Conservation (phyloP, 2,888 invertebrate species). For the Tromatobia lineatoria region DNA sequence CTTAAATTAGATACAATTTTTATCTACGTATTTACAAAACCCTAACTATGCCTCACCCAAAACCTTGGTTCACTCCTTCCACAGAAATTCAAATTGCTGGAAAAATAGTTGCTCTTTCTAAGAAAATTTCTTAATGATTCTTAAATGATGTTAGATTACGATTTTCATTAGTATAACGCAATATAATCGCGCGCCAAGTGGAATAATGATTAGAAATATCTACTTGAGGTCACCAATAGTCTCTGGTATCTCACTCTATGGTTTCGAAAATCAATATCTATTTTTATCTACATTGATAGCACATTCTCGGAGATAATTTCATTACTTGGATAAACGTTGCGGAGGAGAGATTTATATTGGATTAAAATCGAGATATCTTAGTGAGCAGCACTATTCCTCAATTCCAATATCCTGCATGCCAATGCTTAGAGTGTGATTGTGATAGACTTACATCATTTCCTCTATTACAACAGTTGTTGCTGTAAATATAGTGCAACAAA, state of each 20-base stretch:
- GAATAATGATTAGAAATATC: slow-evolving; percentile 2
- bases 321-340: slow-evolving; percentile 5
- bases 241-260: slow-evolving; percentile 18
- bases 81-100: slow-evolving; percentile 1
- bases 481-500: slow-evolving; percentile 44
- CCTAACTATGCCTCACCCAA: slow-evolving; percentile 32
- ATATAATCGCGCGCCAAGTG: slow-evolving; percentile 2
- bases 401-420: slow-evolving; percentile 79
- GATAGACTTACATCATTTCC: slow-evolving; percentile 78
- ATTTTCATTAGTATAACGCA: slow-evolving; percentile 23
- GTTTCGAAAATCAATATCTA: slow-evolving; percentile 53
- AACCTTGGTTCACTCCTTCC: background rate
- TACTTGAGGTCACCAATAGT: background rate
- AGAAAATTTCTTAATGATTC: slow-evolving; percentile 4
- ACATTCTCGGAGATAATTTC: slow-evolving; percentile 25
- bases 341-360: background rate
- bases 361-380: slow-evolving; percentile 18
- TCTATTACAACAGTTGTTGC: slow-evolving; percentile 52
- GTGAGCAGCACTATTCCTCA: slow-evolving; percentile 26
- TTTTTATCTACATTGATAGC: slow-evolving; percentile 38
- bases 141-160: background rate
- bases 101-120: background rate
- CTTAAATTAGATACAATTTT: slow-evolving; percentile 31
- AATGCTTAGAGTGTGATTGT: slow-evolving; percentile 85
- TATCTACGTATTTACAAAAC: slow-evolving; percentile 45